A percentile compares a stretch with the other conserved stretches of the same genome.
Evolutionary conservation across 2,113 vertebrate genomes (phyloP).

Genomic region (Hassar affinis): DNA sequence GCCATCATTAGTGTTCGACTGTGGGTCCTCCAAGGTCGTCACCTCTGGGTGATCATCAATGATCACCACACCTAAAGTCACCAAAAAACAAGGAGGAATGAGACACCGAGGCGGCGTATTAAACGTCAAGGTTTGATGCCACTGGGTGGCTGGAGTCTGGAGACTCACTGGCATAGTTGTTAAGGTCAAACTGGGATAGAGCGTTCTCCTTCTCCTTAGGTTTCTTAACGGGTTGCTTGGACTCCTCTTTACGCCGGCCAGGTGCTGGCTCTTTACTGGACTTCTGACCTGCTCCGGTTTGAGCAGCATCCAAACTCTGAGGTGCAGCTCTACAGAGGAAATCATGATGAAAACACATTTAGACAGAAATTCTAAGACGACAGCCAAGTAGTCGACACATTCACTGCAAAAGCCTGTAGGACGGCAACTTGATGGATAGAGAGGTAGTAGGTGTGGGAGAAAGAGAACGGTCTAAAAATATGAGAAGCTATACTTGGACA

Average conservation of each 20-base stretch:
- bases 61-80: conserved; percentile 89
- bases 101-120: not conserved
- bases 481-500: not conserved
- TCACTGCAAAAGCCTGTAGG: not conserved
- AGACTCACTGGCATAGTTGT: conserved; percentile 97
- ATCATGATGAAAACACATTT: not conserved
- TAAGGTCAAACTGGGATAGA: conserved; percentile 96
- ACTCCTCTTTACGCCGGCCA: conserved; percentile 87
- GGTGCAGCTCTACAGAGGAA: conserved; percentile 57
- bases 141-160: not conserved
- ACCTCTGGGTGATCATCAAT: conserved; percentile 99
- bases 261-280: conserved; percentile 75
- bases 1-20: conserved; percentile 90
- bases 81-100: not conserved
- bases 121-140: not conserved
- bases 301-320: conserved; percentile 73
- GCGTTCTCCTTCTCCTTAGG: conserved; percentile 94
- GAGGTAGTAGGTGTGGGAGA: not conserved
- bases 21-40: conserved; percentile 94
- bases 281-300: conserved; percentile 71
- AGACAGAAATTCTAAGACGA: not conserved
- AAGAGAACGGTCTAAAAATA: conserved; percentile 24
- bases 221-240: conserved; percentile 88
- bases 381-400: not conserved
- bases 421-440: not conserved